phyloP scores from a whole-genome alignment of 2,113 vertebrate species.

The Elephantulus edwardii region DNA sequence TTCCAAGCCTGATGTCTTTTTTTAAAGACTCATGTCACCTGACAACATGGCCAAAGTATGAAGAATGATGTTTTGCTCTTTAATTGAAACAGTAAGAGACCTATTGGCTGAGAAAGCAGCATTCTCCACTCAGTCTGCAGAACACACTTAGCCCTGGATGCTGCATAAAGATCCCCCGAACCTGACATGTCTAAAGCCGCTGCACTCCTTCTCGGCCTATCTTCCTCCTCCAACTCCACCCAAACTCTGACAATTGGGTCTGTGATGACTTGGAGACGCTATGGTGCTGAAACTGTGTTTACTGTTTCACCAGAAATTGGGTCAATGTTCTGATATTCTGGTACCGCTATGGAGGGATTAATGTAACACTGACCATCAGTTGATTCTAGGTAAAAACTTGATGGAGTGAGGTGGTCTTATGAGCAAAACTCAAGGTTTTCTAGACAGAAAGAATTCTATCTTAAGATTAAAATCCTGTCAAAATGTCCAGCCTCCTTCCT shows the following conservation, averaged over 20 bases:
- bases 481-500: neutral
- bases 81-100: conserved; percentile 8
- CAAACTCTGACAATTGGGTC: neutral
- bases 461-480: neutral
- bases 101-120: neutral
- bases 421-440: neutral
- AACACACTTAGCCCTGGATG: neutral
- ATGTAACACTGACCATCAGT: neutral
- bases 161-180: neutral
- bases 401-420: neutral
- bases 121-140: neutral
- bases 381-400: neutral
- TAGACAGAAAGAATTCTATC: neutral
- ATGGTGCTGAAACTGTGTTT: too few species aligned
- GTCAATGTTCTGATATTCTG: too few species aligned
- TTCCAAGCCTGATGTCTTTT: too few species aligned
- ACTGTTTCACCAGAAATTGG: neutral
- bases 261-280: neutral
- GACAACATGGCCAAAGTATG: too few species aligned
- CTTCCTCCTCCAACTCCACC: neutral
- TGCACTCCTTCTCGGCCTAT: neutral
- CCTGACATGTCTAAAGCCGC: neutral
- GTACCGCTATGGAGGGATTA: neutral
- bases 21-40: too few species aligned
- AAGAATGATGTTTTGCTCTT: too few species aligned